phyloP scores from a whole-genome alignment of 2,797 vertebrate genomes.

The Coluber constrictor region DNA sequence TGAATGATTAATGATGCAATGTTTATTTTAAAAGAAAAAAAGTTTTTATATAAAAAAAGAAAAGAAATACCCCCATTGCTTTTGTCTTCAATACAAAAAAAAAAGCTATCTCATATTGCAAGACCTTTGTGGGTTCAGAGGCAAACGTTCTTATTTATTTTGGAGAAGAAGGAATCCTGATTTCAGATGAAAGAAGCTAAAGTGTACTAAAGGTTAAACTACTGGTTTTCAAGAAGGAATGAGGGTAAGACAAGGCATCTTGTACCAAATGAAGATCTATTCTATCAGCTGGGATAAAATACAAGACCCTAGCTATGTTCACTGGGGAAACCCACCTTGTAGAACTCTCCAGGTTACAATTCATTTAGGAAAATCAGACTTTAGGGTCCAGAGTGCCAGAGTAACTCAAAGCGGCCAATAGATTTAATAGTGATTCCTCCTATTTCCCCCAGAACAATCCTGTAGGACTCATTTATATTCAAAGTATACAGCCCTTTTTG shows the following conservation, averaged over 20 bases:
- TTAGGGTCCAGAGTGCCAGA: neutral
- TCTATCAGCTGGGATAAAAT: conserved; percentile 9
- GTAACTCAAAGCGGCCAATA: too few species aligned
- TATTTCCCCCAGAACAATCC: too few species aligned
- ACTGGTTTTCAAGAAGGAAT: neutral
- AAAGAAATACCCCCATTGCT: neutral
- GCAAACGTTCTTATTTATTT: conserved; percentile 38
- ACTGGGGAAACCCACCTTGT: neutral
- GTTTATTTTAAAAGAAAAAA: too few species aligned
- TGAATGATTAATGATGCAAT: too few species aligned
- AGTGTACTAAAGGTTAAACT: conserved; percentile 43
- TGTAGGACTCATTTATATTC: neutral
- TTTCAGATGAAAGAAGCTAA: conserved; percentile 17
- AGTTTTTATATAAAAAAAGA: too few species aligned
- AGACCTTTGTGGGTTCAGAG: conserved; percentile 10
- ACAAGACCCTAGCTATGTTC: neutral
- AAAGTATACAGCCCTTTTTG: neutral
- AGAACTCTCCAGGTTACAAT: neutral
- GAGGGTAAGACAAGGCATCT: neutral
- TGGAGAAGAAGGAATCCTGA: neutral
- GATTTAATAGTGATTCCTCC: too few species aligned
- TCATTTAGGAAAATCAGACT: neutral
- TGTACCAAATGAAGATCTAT: neutral
- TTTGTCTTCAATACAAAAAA: neutral
- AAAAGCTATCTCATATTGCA: conserved; percentile 5